Base-by-base conservation (phyloP, 2,797 vertebrate genomes). In the Tragopan temminckii region DNA sequence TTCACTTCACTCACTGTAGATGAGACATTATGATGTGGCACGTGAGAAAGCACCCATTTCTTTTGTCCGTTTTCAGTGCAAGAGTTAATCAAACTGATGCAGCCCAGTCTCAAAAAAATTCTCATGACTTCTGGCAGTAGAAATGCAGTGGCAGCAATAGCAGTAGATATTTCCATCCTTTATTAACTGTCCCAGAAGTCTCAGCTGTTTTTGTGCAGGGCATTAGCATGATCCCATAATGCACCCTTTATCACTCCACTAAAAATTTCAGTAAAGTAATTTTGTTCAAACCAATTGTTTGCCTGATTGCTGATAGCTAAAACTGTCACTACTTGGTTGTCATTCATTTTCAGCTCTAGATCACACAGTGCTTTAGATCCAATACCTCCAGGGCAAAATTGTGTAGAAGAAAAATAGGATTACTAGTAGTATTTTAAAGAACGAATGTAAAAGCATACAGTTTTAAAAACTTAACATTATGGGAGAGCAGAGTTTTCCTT, bases 281-380 rank as follows among this genome's bases (percentile, higher is more conserved):
- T 79, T 48, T 40, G 8, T 69, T 88, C 48, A 88, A 40, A 80
- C 31, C 21, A 45, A 31, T 52, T 85, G 17, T 85, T 96, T 95
- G 33, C 53, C 27, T 93, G 81, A 79, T 92, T 84, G 83, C 52
- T 94, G 78, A 46, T 62, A 87, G 78, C 71, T 94, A 75, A 86
- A 86, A 46, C 95, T 3, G 6, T 86, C 62, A 68, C 12, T 40
- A 33, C 45, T 85, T 74, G 42, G 42, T 69, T 89, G 43, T 94
- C 38, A 90, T n/a, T 96, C 42, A 52, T 77, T 66, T 85, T 94
- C 21, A 59, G 13, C 52, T 88, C 19, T 24, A 29, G 42, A 70
- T 85, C 67, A 88, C 40, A 48, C 27, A 62, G 11, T 90, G 67
- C 61, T 93, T 92, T 92, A 74, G 70, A 88, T 62, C 29, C 13